A percentile compares a stretch with the other conserved stretches of the same genome.
These are phyloP conservation scores for Rallus crepitans DNA, from an alignment of 2,797 vertebrate species.

Conservation along the genomic window DNA sequence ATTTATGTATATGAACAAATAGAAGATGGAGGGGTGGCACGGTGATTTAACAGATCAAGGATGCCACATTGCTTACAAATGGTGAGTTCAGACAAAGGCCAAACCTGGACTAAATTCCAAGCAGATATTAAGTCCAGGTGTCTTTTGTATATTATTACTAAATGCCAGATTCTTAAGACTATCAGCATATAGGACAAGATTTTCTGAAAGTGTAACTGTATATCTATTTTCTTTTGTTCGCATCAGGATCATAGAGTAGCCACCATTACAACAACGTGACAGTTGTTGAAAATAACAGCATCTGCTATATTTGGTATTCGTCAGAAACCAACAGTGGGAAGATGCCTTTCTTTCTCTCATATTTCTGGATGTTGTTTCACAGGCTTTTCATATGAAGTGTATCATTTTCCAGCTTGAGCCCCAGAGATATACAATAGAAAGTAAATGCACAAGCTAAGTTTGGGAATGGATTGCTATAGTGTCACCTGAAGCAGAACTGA, in stretches of 20 bases:
- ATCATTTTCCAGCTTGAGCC: background rate
- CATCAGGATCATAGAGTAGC: background rate
- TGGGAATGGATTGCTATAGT: background rate
- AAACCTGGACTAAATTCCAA: background rate
- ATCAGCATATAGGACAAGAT: background rate
- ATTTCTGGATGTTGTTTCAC: background rate
- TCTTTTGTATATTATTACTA: background rate
- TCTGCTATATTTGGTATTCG: background rate
- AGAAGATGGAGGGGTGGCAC: background rate
- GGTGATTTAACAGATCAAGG: background rate
- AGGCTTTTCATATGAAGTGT: background rate
- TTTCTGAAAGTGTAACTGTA: background rate
- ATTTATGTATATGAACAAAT: background rate
- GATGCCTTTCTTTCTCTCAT: background rate
- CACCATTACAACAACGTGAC: background rate
- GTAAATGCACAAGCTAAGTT: background rate
- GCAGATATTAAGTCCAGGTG: background rate
- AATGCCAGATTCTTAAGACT: background rate
- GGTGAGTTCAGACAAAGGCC: background rate
- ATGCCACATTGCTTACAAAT: background rate
- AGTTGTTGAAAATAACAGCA: background rate
- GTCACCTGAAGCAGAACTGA: slow-evolving; percentile 6
- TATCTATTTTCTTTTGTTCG: background rate
- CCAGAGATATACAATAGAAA: background rate
- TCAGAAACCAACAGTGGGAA: background rate